A percentile compares a stretch with the other conserved stretches of the same genome.
phyloP scores from a whole-genome alignment of 2,888 invertebrate species.

The Steromphala cineraria region DNA sequence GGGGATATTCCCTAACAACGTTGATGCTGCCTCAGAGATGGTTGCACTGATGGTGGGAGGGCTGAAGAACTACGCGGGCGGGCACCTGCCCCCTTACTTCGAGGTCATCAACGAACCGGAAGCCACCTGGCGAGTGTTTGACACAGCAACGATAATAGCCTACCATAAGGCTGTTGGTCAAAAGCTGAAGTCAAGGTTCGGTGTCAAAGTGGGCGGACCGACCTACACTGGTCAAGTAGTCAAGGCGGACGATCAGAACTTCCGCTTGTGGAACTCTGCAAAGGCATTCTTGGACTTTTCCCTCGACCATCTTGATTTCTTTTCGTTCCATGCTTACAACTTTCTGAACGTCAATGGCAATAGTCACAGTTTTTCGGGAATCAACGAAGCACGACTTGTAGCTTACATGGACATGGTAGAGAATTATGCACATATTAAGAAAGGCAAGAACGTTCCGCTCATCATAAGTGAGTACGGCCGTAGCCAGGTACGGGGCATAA shows the following conservation, averaged over 20 bases:
- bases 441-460: not conserved
- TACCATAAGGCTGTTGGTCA: not conserved
- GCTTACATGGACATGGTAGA: not conserved
- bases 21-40: not conserved
- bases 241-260: not conserved
- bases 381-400: not conserved
- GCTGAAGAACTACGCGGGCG: not conserved
- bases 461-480: not conserved
- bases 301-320: not conserved
- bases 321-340: constrained; percentile 1
- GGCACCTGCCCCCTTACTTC: not conserved
- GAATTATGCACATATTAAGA: not conserved
- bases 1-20: not conserved
- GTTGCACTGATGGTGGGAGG: not conserved
- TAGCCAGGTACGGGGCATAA: not conserved
- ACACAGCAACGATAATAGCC: not conserved
- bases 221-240: not conserved
- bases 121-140: not conserved
- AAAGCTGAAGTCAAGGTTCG: not conserved
- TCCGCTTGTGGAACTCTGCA: not conserved
- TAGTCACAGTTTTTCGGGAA: not conserved
- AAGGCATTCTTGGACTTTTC: not conserved
- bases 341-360: not conserved
- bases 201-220: not conserved
- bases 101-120: not conserved